Evolutionary conservation across 1,140 invertebrate genomes (phyloP).

Genomic region (Plectrocnemia conspersa): DNA sequence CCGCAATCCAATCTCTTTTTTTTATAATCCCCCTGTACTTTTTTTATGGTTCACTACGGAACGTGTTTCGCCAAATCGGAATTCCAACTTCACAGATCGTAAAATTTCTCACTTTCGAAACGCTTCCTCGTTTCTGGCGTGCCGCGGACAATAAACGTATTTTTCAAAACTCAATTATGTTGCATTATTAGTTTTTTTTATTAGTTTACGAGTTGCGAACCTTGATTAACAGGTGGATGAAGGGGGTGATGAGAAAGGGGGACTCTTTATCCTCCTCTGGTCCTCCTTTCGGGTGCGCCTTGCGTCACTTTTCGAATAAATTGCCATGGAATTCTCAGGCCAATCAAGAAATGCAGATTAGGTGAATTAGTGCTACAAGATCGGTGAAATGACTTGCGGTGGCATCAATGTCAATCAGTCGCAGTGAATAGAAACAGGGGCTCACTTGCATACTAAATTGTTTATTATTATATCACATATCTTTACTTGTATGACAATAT

Average conservation of each 20-base stretch:
- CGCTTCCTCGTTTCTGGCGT: too few relatives aligned
- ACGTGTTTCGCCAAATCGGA: constrained; percentile 17
- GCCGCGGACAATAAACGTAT: too few relatives aligned
- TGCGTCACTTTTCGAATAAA: constrained; percentile 20
- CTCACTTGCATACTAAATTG: background rate
- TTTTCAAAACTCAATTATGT: too few relatives aligned
- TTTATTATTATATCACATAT: background rate
- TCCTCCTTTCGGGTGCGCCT: constrained; percentile 6
- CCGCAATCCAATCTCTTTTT: constrained; percentile 14
- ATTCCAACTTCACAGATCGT: constrained; percentile 7
- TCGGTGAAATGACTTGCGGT: constrained; percentile 32
- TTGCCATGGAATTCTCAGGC: constrained; percentile 31
- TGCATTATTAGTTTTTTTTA: too few relatives aligned
- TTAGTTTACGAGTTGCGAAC: background rate
- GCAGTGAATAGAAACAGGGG: background rate
- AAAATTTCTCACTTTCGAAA: too few relatives aligned
- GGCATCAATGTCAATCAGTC: background rate
- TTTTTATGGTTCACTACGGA: constrained; percentile 16
- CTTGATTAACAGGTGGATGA: background rate
- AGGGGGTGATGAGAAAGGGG: background rate
- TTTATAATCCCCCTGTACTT: constrained; percentile 14
- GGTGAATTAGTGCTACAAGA: constrained; percentile 32
- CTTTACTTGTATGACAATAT: background rate
- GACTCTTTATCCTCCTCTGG: background rate
- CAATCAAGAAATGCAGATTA: constrained; percentile 36